Base-by-base conservation (phyloP, 1,140 invertebrate genomes). In the Nasonia longicornis region DNA sequence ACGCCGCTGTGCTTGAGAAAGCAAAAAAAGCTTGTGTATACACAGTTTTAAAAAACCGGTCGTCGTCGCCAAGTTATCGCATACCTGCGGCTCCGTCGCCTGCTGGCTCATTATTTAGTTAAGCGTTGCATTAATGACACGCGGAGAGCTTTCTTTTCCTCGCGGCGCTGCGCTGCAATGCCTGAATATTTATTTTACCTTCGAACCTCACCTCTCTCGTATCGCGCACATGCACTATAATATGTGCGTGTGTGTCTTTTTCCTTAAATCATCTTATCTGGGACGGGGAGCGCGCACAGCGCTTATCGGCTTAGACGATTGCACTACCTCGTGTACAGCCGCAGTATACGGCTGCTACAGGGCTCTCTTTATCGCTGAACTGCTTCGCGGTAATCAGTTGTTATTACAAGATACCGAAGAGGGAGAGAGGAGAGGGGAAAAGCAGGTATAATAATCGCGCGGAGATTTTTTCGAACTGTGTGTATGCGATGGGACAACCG, bases 261-360 rank as follows among this genome's bases (percentile, higher is more conserved):
- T 79, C 38, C 58, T 79, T 45, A 79, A 73, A 79, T 66, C 64
- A 66, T 73, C 42, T 79, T 79, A 79, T 79, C 78, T 64, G 70
- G 12, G 29, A 11, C 31, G 35, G n/a, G 78, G 52, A 35, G 67
- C 77, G 38, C 64, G 75, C 31, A n/a, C 11, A n/a, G 3, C 35
- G 26, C 69, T 79, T 79, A 79, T 79, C 78, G 69, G 26, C 70
- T 73, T 63, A 31, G 48, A 58, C 70, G 78, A 79, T 79, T 71
- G 69, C 31, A 79, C 26, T 67, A 67, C 48, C 77, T 72, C 77
- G 67, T 29, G 69, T 64, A 26, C 22, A 16, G 38, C 52, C 58
- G 48, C 52, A 64, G 20, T 42, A 6, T 29, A 38, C 10, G 10
- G 38, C 38, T 42, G 8, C 26, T 11, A 42, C 38, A 42, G 45